Conservation (phyloP, 2,797 vertebrate genomes). For the Acanthis flammea region DNA sequence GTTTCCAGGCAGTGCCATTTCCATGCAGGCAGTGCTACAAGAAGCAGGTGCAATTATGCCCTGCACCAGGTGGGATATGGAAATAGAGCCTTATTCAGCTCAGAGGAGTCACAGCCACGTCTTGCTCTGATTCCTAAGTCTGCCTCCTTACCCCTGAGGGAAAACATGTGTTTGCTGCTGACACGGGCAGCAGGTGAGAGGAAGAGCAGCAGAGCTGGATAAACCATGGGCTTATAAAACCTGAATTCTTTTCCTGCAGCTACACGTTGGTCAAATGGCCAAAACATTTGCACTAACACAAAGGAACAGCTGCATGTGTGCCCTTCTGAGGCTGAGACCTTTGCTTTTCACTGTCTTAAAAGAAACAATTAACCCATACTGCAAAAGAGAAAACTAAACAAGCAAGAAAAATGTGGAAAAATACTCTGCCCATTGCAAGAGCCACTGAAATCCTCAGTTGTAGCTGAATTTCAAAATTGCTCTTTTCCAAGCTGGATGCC, state of each 20-base stretch:
- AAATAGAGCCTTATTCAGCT: neutral
- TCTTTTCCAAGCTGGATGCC: neutral
- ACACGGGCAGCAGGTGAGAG: neutral
- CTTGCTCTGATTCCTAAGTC: neutral
- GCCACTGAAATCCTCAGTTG: neutral
- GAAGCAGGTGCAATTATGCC: neutral
- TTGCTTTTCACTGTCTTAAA: neutral
- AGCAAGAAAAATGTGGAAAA: neutral
- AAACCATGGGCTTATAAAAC: neutral
- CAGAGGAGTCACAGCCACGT: neutral
- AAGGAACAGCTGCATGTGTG: neutral
- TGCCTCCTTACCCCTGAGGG: neutral
- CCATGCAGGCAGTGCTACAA: neutral
- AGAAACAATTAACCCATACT: neutral
- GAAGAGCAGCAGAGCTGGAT: neutral
- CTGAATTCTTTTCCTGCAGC: neutral
- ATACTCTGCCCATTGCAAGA: neutral
- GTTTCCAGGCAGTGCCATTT: neutral
- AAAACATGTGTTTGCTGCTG: neutral
- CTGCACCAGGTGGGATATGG: neutral
- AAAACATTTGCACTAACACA: neutral
- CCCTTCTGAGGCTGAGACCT: neutral
- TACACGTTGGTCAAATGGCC: neutral
- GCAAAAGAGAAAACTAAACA: neutral
- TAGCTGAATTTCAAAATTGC: accelerated